Percentiles rank a stretch among this genome's conserved stretches.
Conservation (phyloP, 2,113 vertebrate species). For the Catharus fuscescens region DNA sequence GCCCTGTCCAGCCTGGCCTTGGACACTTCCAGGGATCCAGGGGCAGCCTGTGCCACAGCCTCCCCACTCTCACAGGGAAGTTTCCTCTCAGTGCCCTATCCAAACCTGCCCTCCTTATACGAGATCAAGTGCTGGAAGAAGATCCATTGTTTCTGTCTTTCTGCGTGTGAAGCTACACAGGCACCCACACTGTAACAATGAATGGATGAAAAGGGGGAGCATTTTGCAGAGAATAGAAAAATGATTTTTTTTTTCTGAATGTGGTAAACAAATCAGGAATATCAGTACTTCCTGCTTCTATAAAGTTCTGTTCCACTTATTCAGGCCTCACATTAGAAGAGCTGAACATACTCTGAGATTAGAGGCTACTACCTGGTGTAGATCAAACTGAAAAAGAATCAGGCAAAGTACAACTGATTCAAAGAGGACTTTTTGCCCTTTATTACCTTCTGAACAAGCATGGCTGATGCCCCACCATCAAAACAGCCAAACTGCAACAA, state of each 20-base stretch:
- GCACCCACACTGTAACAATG: accelerated
- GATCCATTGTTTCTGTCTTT: background rate
- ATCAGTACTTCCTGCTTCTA: background rate
- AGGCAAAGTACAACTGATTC: background rate
- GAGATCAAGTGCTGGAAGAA: background rate
- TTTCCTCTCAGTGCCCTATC: background rate
- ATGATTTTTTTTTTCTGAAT: too few species aligned
- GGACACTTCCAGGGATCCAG: background rate
- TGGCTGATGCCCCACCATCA: background rate
- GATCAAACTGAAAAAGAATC: background rate
- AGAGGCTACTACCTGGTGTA: background rate
- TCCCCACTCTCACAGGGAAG: background rate
- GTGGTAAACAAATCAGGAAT: background rate
- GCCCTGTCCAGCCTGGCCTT: background rate
- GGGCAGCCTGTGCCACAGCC: background rate
- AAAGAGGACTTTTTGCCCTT: constrained; percentile 7
- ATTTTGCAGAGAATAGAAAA: background rate
- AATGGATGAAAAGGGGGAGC: background rate
- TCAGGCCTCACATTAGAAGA: background rate
- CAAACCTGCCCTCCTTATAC: background rate
- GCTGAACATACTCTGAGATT: too few species aligned
- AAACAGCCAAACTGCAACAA: background rate
- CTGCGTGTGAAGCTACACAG: accelerated
- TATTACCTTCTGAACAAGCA: constrained; percentile 8
- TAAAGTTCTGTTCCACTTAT: background rate